These are phyloP conservation scores for Eumaeus atala DNA, from an alignment of 1,140 invertebrate species.

Conservation along the genomic window DNA sequence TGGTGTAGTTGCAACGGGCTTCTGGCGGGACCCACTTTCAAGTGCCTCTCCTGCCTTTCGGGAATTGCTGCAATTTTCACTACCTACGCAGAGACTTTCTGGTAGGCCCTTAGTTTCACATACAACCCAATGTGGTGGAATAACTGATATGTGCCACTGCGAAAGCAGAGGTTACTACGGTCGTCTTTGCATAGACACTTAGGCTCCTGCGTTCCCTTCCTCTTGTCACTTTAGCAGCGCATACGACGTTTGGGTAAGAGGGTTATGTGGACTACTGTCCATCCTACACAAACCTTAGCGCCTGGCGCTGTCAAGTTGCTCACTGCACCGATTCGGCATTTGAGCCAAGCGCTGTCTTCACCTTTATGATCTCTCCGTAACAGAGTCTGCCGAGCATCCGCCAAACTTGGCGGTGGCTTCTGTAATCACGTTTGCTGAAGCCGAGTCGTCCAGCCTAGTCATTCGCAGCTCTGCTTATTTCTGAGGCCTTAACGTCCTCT, in stretches of 20 bases:
- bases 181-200: slow-evolving; percentile 8
- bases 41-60: neutral
- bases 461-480: slow-evolving; percentile 13
- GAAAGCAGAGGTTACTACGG: slow-evolving; percentile 17
- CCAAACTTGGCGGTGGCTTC: neutral
- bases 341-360: no score
- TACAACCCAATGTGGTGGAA: slow-evolving; percentile 5
- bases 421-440: slow-evolving; percentile 2
- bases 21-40: no score
- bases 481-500: slow-evolving; percentile 8
- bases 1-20: no score
- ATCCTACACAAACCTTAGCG: no score
- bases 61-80: neutral
- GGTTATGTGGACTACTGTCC: neutral
- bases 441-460: slow-evolving; percentile 14
- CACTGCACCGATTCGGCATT: slow-evolving; percentile 16
- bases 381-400: neutral
- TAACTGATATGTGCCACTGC: no score
- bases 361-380: neutral
- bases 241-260: neutral
- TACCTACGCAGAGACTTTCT: neutral
- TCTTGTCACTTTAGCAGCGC: slow-evolving; percentile 17
- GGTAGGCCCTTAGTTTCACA: neutral
- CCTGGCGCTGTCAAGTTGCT: slow-evolving; percentile 1
- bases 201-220: neutral